phyloP scores from a whole-genome alignment of 1,140 invertebrate species.

The Nasonia giraulti region DNA sequence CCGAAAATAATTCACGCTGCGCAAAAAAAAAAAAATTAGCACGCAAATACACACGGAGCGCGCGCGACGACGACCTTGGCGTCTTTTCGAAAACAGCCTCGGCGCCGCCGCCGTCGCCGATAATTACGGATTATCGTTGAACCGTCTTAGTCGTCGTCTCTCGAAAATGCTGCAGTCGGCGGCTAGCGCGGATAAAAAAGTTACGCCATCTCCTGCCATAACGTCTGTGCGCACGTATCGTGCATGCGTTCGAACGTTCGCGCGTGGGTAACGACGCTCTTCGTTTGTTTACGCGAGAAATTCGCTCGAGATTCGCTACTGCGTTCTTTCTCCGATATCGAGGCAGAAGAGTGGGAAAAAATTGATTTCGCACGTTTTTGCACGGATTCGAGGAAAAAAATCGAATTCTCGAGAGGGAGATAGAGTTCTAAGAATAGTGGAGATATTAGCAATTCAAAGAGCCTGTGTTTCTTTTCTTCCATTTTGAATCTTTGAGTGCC shows the following conservation, averaged over 20 bases:
- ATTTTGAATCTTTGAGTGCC: no score
- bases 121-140: conserved; percentile 32
- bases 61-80: not conserved
- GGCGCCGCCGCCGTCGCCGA: not conserved
- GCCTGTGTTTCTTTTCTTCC: no score
- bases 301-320: no score
- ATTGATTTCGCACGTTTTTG: no score
- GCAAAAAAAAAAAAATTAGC: conserved; percentile 17
- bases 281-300: no score
- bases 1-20: not conserved
- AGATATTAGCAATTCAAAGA: no score
- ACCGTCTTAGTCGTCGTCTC: not conserved
- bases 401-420: no score
- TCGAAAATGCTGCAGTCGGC: not conserved
- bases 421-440: no score
- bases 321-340: no score
- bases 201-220: not conserved
- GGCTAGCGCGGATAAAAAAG: not conserved
- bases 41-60: not conserved
- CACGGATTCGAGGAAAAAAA: no score
- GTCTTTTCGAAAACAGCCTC: conserved; percentile 21
- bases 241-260: not conserved
- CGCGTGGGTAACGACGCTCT: no score
- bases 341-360: no score
- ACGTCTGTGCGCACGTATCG: not conserved